phyloP scores from a whole-genome alignment of 1,140 invertebrate genomes.

The Magallana angulata region DNA sequence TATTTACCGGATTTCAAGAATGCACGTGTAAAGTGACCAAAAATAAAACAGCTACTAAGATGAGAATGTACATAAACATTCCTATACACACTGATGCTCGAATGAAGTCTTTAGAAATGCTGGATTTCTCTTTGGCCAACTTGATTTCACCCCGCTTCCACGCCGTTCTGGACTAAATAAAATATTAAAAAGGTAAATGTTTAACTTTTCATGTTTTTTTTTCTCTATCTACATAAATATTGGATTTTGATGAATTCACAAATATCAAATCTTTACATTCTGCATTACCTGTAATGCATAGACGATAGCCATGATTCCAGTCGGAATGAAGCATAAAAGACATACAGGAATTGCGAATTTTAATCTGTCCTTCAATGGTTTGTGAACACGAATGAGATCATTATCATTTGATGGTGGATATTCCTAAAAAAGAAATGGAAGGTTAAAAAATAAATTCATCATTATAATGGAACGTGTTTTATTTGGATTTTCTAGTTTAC shows the following conservation, averaged over 20 bases:
- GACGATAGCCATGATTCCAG: slow-evolving; percentile 16
- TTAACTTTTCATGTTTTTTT: too few species aligned
- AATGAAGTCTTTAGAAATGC: slow-evolving; percentile 8
- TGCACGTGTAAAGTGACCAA: neutral
- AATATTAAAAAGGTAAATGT: too few species aligned
- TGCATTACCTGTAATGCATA: slow-evolving; percentile 7
- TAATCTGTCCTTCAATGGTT: slow-evolving; percentile 1
- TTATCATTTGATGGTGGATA: slow-evolving; percentile 18
- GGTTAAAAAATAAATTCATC: too few species aligned
- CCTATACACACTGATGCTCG: slow-evolving; percentile 10
- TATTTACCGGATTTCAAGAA: neutral
- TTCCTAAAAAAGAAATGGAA: neutral
- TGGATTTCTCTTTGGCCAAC: slow-evolving; percentile 3
- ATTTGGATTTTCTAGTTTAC: too few species aligned
- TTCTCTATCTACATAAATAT: too few species aligned
- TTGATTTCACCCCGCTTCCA: neutral
- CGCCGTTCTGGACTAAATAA: neutral
- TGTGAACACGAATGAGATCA: slow-evolving; percentile 21
- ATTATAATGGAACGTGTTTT: too few species aligned
- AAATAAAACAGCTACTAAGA: neutral
- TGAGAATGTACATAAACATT: neutral
- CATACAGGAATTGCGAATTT: slow-evolving; percentile 10
- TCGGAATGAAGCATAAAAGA: neutral
- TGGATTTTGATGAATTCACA: too few species aligned
- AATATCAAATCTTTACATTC: too few species aligned